phyloP scores from a whole-genome alignment of 2,113 vertebrate genomes.

The Trogon surrucura region DNA sequence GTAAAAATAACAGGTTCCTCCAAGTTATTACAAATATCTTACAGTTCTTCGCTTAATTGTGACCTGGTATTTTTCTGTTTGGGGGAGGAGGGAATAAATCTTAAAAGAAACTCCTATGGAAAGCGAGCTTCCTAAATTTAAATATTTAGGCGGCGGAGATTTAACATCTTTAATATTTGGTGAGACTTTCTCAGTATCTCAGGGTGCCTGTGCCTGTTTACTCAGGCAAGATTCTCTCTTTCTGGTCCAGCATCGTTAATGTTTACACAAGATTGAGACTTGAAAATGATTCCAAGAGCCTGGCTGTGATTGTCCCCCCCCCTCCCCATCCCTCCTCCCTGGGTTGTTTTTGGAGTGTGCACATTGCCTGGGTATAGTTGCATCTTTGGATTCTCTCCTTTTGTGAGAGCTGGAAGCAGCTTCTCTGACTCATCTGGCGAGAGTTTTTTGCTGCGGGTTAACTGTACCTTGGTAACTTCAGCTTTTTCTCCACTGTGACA shows the following conservation, averaged over 20 bases:
- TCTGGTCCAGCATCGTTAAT: not conserved
- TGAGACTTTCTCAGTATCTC: not conserved
- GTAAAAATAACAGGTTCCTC: slow-evolving; percentile 36
- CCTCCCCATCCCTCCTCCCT: accelerated
- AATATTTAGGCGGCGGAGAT: not conserved
- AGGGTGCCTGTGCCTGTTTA: not conserved
- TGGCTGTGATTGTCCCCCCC: not conserved
- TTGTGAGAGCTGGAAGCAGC: not conserved
- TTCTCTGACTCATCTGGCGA: not conserved
- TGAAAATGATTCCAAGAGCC: not conserved
- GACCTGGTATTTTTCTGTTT: not conserved
- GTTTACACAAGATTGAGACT: not conserved
- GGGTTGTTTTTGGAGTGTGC: not conserved
- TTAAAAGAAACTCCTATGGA: not conserved
- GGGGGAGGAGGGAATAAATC: not conserved
- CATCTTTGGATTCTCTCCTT: not conserved
- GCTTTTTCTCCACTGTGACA: not conserved
- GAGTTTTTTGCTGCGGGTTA: not conserved
- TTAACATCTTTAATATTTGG: not conserved
- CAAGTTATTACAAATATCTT: not conserved
- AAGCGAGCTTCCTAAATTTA: not conserved
- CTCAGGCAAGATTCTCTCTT: not conserved
- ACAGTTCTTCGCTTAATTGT: not conserved
- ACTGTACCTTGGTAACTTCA: not conserved
- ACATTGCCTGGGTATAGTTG: not conserved